These are phyloP conservation scores for Oplegnathus fasciatus DNA, from an alignment of 2,113 vertebrate genomes.

Conservation along the genomic window DNA sequence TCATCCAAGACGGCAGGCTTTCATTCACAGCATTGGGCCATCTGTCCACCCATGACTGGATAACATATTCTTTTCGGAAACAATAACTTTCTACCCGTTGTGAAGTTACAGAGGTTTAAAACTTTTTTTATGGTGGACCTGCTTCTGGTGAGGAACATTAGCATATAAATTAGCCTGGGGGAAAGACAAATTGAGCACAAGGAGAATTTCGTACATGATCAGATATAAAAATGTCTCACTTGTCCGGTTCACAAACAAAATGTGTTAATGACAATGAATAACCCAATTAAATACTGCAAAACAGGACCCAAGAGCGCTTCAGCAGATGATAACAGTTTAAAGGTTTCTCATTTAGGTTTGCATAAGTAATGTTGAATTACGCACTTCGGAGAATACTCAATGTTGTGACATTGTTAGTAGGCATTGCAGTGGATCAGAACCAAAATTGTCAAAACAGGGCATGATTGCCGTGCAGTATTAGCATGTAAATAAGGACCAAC, in stretches of 20 bases:
- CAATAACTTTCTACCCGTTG: not conserved
- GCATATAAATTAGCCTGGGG: not conserved
- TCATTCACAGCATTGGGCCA: conserved; percentile 3
- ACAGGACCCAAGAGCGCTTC: not conserved
- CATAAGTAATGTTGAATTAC: not conserved
- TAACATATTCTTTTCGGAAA: conserved; percentile 7
- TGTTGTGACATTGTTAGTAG: not conserved
- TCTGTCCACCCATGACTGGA: conserved; percentile 8
- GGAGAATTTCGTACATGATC: not conserved
- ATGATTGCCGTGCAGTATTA: not conserved
- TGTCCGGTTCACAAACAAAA: not conserved
- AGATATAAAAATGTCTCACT: not conserved
- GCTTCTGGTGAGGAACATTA: not conserved
- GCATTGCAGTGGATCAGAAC: conserved; percentile 1
- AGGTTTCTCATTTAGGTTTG: not conserved
- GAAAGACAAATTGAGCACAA: not conserved
- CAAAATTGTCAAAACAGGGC: not conserved
- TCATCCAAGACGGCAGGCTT: conserved; percentile 26
- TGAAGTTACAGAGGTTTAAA: conserved; percentile 1
- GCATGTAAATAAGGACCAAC: conserved; percentile 2
- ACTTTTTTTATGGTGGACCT: not conserved
- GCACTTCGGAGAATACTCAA: not conserved
- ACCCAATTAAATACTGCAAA: not conserved
- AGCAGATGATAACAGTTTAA: not conserved
- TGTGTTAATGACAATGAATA: conserved; percentile 7